These are phyloP conservation scores for Lagopus leucura DNA, from an alignment of 2,113 vertebrate genomes.

Conservation along the genomic window DNA sequence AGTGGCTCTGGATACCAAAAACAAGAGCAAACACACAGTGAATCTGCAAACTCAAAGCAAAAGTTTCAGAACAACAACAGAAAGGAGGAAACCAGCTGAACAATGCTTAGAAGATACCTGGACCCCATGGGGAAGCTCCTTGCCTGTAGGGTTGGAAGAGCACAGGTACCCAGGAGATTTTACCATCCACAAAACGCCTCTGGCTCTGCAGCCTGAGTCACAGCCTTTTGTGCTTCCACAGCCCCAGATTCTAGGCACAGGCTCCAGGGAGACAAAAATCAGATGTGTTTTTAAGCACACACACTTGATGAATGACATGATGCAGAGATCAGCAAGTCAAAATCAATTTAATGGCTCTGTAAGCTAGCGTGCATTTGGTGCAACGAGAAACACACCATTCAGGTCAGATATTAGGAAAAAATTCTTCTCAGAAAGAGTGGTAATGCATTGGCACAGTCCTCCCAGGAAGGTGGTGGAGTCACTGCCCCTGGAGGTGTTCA, in stretches of 20 bases:
- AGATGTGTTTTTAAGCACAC: not conserved
- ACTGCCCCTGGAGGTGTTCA: no score
- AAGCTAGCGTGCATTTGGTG: rapidly evolving
- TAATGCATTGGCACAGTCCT: no score
- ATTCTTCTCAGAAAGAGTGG: no score
- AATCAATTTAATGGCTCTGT: not conserved
- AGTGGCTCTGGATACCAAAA: not conserved
- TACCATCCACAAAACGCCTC: rapidly evolving
- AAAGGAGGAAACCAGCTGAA: not conserved
- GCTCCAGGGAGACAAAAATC: not conserved
- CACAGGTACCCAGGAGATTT: not conserved
- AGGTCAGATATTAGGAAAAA: no score
- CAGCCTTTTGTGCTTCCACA: not conserved
- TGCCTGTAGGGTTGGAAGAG: not conserved
- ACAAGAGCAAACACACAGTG: not conserved
- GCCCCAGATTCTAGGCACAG: not conserved
- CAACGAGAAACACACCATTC: not conserved
- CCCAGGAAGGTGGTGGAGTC: no score
- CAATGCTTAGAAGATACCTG: rapidly evolving
- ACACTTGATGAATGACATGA: not conserved
- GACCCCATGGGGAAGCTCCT: rapidly evolving
- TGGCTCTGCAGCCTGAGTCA: not conserved
- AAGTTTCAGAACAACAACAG: not conserved
- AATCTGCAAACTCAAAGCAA: not conserved
- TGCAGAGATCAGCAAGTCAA: not conserved